Evolutionary conservation across 2,797 vertebrate species (phyloP).

Genomic region (Clarias pachynema): DNA sequence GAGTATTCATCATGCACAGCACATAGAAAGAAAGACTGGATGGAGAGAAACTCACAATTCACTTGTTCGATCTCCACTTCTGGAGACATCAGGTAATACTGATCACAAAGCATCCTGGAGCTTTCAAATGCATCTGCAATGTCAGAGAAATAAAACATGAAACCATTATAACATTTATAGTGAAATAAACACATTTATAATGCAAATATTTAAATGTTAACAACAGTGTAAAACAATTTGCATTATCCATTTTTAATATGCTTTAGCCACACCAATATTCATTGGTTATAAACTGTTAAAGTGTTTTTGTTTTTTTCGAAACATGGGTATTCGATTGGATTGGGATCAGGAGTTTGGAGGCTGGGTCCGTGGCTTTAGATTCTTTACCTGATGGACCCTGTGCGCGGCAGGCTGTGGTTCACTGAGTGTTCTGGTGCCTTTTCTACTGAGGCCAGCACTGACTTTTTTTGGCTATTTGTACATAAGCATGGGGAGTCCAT

Average conservation of each 20-base stretch:
- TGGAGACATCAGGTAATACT: conserved; percentile 94
- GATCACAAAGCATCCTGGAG: conserved; percentile 94
- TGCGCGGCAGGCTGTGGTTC: no score
- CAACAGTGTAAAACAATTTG: neutral
- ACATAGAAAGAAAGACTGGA: conserved; percentile 30
- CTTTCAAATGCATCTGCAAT: conserved; percentile 89
- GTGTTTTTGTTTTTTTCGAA: neutral
- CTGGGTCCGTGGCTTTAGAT: no score
- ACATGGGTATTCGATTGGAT: no score
- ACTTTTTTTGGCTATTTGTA: no score
- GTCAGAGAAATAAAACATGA: conserved; percentile 4
- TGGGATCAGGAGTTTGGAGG: no score
- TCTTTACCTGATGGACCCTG: no score
- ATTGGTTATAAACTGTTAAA: no score
- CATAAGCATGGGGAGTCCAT: no score
- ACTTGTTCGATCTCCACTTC: conserved; percentile 89
- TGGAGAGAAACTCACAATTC: conserved; percentile 81
- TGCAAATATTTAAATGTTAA: neutral
- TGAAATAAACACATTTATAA: neutral
- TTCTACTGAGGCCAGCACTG: no score
- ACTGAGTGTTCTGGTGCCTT: no score
- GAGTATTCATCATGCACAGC: conserved; percentile 16
- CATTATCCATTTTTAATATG: neutral
- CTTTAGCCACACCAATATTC: neutral
- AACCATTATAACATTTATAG: neutral